phyloP scores from a whole-genome alignment of 2,888 invertebrate genomes.

The Eupithecia pulchellata region DNA sequence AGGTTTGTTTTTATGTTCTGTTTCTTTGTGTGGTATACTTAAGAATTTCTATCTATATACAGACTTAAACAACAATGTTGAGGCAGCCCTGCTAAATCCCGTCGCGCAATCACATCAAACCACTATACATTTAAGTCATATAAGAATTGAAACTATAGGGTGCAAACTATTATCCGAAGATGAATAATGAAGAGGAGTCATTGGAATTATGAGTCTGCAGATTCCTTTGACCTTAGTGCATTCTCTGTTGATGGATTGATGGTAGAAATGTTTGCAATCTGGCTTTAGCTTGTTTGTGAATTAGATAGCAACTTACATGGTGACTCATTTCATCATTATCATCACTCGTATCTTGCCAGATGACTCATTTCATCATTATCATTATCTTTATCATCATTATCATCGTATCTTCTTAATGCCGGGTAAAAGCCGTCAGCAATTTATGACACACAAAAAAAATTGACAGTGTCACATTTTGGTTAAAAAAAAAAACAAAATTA shows the following conservation, averaged over 20 bases:
- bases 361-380: neutral
- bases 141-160: constrained; percentile 75
- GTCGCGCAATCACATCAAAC: constrained; percentile 45
- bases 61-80: neutral
- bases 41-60: no score
- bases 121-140: constrained; percentile 47
- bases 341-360: neutral
- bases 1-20: no score
- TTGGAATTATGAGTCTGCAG: constrained; percentile 80
- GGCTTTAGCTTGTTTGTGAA: constrained; percentile 26
- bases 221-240: constrained; percentile 69
- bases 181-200: constrained; percentile 79
- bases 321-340: neutral
- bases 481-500: neutral
- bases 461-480: neutral
- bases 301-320: neutral
- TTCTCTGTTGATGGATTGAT: constrained; percentile 43
- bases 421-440: neutral
- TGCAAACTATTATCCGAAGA: constrained; percentile 83
- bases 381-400: no score
- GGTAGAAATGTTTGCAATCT: constrained; percentile 36
- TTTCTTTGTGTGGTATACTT: no score
- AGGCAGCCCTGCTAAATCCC: constrained; percentile 27
- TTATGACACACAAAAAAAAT: neutral
- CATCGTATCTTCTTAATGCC: neutral